These are phyloP conservation scores for Eubasilissa splendida DNA, from an alignment of 2,888 invertebrate species.

Conservation along the genomic window DNA sequence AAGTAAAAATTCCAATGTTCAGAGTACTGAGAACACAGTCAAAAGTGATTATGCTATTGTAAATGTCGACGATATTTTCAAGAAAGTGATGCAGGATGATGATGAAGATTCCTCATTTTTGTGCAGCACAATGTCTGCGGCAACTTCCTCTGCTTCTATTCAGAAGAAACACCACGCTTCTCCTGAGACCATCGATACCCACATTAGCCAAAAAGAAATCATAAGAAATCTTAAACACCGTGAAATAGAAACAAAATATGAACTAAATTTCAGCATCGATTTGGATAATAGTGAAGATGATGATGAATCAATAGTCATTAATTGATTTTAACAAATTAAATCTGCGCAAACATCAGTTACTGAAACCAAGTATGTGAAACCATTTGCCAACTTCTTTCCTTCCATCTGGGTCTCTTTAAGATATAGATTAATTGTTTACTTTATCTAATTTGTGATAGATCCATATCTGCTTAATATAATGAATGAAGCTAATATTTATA, in stretches of 20 bases:
- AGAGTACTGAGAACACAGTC: background rate
- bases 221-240: background rate
- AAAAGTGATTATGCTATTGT: slow-evolving; percentile 15
- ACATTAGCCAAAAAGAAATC: background rate
- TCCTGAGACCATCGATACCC: background rate
- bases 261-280: slow-evolving; percentile 29
- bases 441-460: too few relatives aligned
- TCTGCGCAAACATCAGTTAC: too few relatives aligned
- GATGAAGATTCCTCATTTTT: background rate
- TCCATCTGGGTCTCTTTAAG: too few relatives aligned
- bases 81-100: slow-evolving; percentile 15
- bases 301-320: slow-evolving; percentile 25
- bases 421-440: too few relatives aligned
- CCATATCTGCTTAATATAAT: too few relatives aligned
- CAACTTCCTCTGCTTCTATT: too few relatives aligned
- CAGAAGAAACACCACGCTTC: background rate
- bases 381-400: too few relatives aligned
- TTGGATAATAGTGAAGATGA: slow-evolving; percentile 34
- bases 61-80: slow-evolving; percentile 37
- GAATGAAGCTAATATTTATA: too few relatives aligned
- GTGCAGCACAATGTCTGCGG: background rate
- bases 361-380: too few relatives aligned
- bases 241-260: background rate
- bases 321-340: background rate
- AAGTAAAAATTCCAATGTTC: background rate